Percentiles rank a stretch among this genome's conserved stretches.
Conservation (phyloP, 1,140 invertebrate species). For the Drosophila equinoxialis region DNA sequence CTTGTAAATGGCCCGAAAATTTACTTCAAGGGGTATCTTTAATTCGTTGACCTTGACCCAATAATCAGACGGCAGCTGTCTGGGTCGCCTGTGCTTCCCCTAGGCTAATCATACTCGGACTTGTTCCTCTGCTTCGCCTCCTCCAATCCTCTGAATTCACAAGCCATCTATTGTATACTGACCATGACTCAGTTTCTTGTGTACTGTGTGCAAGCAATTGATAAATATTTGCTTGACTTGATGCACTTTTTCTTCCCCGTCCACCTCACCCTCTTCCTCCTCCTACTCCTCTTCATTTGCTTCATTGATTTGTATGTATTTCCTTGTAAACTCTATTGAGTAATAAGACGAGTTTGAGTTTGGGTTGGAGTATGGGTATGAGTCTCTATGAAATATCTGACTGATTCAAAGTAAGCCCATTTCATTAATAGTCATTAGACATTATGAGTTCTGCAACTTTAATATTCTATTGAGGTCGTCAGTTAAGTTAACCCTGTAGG, state of each 20-base stretch:
- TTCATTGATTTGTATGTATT: conserved; percentile 9
- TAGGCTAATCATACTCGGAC: too few species aligned
- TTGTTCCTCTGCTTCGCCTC: background rate
- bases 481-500: too few species aligned
- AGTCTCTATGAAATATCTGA: conserved; percentile 1
- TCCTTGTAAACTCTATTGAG: conserved; percentile 33
- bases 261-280: background rate
- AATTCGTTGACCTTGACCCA: background rate
- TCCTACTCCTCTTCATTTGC: background rate
- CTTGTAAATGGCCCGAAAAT: conserved; percentile 27
- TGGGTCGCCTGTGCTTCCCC: too few species aligned
- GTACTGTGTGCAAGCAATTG: conserved; percentile 59
- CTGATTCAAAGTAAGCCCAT: background rate
- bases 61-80: background rate
- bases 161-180: conserved; percentile 27
- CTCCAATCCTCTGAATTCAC: background rate
- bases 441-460: background rate
- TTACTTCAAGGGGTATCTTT: background rate
- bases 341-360: conserved; percentile 25
- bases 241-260: conserved; percentile 53
- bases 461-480: background rate
- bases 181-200: conserved; percentile 65
- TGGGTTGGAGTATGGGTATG: background rate
- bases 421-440: background rate
- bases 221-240: conserved; percentile 59